phyloP scores from a whole-genome alignment of 2,113 vertebrate genomes.

The Cottus gobio region DNA sequence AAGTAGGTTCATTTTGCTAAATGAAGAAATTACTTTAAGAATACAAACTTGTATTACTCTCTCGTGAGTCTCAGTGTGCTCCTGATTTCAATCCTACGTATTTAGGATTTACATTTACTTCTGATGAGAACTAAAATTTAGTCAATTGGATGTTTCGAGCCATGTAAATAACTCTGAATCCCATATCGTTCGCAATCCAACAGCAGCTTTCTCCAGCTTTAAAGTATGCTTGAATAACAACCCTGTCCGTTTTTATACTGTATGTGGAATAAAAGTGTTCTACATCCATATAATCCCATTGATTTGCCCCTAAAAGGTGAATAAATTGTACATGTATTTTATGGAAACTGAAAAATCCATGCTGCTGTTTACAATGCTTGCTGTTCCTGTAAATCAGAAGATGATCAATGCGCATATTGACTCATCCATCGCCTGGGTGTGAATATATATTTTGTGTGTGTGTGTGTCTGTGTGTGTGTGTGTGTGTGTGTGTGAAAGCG shows the following conservation, averaged over 20 bases:
- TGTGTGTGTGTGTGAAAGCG: neutral
- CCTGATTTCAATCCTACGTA: neutral
- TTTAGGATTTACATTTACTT: slow-evolving; percentile 23
- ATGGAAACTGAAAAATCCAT: slow-evolving; percentile 80
- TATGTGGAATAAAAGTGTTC: slow-evolving; percentile 38
- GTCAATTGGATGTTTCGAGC: slow-evolving; percentile 24
- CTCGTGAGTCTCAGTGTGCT: neutral
- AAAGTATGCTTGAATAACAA: slow-evolving; percentile 72
- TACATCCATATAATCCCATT: slow-evolving; percentile 53
- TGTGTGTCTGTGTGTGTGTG: neutral
- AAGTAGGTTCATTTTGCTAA: neutral
- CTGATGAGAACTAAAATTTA: neutral
- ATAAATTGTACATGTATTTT: slow-evolving; percentile 72
- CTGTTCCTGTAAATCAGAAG: slow-evolving; percentile 74
- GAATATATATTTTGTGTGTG: slow-evolving; percentile 27
- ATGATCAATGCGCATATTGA: slow-evolving; percentile 75
- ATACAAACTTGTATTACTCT: neutral
- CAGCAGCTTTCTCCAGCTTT: slow-evolving; percentile 34
- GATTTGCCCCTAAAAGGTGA: slow-evolving; percentile 68
- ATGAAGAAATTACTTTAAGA: neutral
- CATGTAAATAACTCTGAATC: slow-evolving; percentile 33
- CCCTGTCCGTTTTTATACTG: slow-evolving; percentile 52
- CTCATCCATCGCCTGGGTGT: slow-evolving; percentile 66
- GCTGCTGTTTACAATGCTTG: slow-evolving; percentile 75
- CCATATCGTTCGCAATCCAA: slow-evolving; percentile 3